Evolutionary conservation across 2,797 vertebrate species (phyloP).

Genomic region (Acrocephalus scirpaceus): DNA sequence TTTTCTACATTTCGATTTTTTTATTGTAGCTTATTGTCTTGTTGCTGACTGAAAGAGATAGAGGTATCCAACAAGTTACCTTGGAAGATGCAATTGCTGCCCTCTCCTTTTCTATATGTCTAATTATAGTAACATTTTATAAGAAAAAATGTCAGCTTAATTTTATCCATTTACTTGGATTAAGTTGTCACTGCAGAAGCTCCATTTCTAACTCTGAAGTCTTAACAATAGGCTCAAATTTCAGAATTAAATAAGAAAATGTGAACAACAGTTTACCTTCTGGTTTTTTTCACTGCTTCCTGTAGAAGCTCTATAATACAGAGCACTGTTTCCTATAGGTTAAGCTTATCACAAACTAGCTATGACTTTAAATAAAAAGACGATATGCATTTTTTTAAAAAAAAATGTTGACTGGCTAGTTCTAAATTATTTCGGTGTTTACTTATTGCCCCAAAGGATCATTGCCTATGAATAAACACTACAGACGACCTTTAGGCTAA

Average conservation of each 20-base stretch:
- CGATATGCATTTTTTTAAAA: background rate
- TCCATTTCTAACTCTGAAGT: background rate
- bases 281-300: background rate
- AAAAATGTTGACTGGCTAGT: background rate
- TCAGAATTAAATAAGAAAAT: background rate
- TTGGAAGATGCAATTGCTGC: background rate
- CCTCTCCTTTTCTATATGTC: background rate
- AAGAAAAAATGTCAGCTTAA: background rate
- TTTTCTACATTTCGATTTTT: background rate
- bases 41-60: background rate
- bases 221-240: background rate
- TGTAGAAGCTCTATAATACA: background rate
- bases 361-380: background rate
- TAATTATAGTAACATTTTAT: background rate
- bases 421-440: background rate
- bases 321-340: background rate
- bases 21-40: background rate
- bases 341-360: background rate
- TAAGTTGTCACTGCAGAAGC: background rate
- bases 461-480: background rate
- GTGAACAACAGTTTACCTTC: background rate
- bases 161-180: background rate
- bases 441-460: background rate
- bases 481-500: background rate
- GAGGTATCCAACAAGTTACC: background rate